These are phyloP conservation scores for Colaptes auratus DNA, from an alignment of 2,113 vertebrate genomes.

Conservation along the genomic window DNA sequence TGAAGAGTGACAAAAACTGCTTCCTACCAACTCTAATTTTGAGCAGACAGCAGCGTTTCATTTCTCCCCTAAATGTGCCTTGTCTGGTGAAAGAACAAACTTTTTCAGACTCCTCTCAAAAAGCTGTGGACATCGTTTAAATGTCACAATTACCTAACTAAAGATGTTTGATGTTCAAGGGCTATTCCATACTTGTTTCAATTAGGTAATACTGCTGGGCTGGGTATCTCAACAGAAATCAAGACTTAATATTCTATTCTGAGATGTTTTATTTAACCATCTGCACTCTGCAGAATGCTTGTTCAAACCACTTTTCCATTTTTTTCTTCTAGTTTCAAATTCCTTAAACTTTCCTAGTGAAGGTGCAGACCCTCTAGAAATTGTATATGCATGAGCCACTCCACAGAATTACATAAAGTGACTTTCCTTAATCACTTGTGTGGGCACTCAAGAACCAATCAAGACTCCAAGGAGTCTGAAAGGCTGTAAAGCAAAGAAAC, in stretches of 20 bases:
- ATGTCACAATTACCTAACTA: not conserved
- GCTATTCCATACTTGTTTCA: not conserved
- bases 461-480: not conserved
- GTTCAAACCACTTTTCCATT: not conserved
- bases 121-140: not conserved
- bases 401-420: not conserved
- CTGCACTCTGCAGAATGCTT: not conserved
- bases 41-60: not conserved
- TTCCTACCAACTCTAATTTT: conserved; percentile 31
- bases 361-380: not conserved
- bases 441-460: not conserved
- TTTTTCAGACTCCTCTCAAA: conserved; percentile 4
- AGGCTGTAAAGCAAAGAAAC: not conserved
- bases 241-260: not conserved
- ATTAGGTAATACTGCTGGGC: not conserved
- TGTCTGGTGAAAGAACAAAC: not conserved
- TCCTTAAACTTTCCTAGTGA: not conserved
- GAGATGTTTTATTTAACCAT: not conserved
- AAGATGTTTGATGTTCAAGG: not conserved
- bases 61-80: conserved; percentile 12
- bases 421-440: not conserved
- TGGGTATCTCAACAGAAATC: not conserved
- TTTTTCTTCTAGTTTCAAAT: not conserved
- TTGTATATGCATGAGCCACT: not conserved
- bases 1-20: conserved; percentile 36